Evolutionary conservation across 2,797 vertebrate species (phyloP).

Genomic region (Onychomys torridus): DNA sequence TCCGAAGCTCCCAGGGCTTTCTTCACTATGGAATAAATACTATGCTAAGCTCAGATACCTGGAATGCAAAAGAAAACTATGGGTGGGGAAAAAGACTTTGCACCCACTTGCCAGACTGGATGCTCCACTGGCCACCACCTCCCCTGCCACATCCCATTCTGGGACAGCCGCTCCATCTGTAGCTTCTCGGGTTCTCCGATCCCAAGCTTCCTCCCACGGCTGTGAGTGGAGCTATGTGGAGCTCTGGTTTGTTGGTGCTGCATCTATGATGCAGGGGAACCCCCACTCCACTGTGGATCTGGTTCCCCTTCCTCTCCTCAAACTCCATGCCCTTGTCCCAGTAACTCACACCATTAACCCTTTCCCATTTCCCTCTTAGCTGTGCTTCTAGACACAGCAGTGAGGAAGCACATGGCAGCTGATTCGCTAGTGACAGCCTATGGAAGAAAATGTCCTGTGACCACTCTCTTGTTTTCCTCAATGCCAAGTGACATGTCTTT

Average conservation of each 20-base stretch:
- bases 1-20: background rate
- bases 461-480: background rate
- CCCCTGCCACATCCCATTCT: background rate
- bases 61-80: background rate
- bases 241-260: background rate
- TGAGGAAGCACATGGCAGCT: background rate
- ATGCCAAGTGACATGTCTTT: background rate
- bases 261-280: background rate
- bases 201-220: background rate
- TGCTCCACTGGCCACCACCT: background rate
- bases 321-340: background rate
- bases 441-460: background rate
- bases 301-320: background rate
- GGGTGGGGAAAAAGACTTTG: background rate
- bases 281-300: background rate
- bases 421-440: rapidly evolving
- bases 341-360: background rate
- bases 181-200: rapidly evolving
- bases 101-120: background rate
- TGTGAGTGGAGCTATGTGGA: rapidly evolving
- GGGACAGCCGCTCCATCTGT: background rate
- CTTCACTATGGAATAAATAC: background rate
- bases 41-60: background rate
- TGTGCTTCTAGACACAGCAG: rapidly evolving
- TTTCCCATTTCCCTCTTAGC: rapidly evolving